phyloP scores from a whole-genome alignment of 2,113 vertebrate genomes.

The Hypocryptadius cinnamomeus region DNA sequence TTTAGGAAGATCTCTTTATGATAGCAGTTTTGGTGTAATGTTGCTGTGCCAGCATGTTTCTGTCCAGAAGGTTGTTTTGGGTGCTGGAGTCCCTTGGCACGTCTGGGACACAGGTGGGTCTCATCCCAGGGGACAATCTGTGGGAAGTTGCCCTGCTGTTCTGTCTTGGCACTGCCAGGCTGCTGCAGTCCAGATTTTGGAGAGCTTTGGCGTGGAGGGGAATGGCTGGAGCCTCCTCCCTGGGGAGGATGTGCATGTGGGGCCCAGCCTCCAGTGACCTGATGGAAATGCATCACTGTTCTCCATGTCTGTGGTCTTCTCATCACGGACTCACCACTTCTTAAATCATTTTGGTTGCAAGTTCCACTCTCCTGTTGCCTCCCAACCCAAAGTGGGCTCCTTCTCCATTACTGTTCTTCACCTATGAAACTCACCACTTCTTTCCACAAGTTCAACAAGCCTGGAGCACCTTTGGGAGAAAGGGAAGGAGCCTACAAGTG shows the following conservation, averaged over 20 bases:
- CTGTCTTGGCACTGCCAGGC: not conserved
- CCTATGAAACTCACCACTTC: not conserved
- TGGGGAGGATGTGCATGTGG: accelerated
- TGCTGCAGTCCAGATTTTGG: not conserved
- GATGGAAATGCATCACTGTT: not conserved
- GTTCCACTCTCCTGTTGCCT: not conserved
- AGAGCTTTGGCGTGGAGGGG: not conserved
- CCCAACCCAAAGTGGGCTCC: not conserved
- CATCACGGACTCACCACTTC: accelerated
- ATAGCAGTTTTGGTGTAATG: not conserved
- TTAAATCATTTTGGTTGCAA: not conserved
- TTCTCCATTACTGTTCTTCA: not conserved
- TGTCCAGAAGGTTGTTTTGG: not conserved
- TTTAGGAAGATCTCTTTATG: not conserved
- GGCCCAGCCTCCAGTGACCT: not conserved
- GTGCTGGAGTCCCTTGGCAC: not conserved
- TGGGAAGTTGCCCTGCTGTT: not conserved
- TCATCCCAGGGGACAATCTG: not conserved
- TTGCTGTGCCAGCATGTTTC: not conserved
- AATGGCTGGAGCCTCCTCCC: not conserved
- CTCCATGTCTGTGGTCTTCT: not conserved
- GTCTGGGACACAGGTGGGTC: not conserved
- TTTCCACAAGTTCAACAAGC: not conserved
- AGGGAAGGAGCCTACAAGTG: not conserved
- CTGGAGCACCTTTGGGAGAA: not conserved